Conservation (phyloP, 53 echinoderm and acorn worm species). For the Astropecten irregularis region DNA sequence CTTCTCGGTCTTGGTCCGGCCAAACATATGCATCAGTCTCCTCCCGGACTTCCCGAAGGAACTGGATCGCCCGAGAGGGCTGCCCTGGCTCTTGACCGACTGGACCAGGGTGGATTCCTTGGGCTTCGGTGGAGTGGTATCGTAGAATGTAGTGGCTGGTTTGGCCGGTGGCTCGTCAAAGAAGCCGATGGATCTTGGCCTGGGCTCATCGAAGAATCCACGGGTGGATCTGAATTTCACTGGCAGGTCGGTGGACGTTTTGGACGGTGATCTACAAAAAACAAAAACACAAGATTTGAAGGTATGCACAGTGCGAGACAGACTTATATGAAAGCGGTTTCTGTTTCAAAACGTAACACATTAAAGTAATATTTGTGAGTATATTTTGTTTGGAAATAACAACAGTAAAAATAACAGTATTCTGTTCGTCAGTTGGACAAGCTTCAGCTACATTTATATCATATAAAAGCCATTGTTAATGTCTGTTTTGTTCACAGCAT, state of each 20-base stretch:
- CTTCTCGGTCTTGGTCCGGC: slow-evolving; percentile 19
- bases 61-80: not conserved
- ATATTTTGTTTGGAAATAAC: too few relatives aligned
- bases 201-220: slow-evolving; percentile 9
- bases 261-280: slow-evolving; percentile 19
- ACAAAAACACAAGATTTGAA: not conserved
- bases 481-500: too few relatives aligned
- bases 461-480: too few relatives aligned
- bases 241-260: not conserved
- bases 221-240: not conserved
- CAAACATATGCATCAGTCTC: not conserved
- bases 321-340: too few relatives aligned
- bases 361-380: too few relatives aligned
- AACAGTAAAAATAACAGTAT: too few relatives aligned
- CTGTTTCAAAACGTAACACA: too few relatives aligned
- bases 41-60: slow-evolving; percentile 15
- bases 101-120: not conserved
- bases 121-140: not conserved
- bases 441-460: too few relatives aligned
- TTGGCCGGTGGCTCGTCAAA: not conserved
- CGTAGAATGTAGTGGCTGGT: not conserved
- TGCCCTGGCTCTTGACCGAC: not conserved
- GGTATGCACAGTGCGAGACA: not conserved
- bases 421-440: too few relatives aligned
- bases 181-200: not conserved